Evolutionary conservation across 2,797 vertebrate genomes (phyloP), one percentile per base, ranked within the genome.

Genomic region (Rallus crepitans): DNA sequence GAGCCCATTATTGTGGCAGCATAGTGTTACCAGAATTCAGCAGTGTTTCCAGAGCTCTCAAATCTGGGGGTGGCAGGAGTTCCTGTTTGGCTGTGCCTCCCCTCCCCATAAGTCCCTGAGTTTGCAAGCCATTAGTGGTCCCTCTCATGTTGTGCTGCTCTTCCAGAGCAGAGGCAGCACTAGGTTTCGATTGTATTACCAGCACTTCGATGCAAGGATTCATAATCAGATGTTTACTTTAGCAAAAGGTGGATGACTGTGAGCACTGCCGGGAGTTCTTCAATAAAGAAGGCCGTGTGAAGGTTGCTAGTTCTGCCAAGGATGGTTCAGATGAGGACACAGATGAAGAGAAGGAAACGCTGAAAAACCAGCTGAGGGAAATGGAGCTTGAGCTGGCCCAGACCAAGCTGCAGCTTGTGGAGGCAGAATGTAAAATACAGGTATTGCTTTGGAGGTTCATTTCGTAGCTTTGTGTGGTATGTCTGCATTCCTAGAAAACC

Each of bases 391-490:
- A 99, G 85, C 98, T 99, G 79, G 99, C 99, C 23, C 99, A 99
- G 97, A 99, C 99, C 97, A 99, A 99, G 97, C 97, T 99, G 95
- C 99, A 99, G 98, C 96, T 99, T 97, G 99, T 99, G 95, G 99
- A 99, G 96, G 99, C 99, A 0, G 99, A 99, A 98, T 99, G 99
- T 97, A 99, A 99, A 98, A 99, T 99, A 90, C 99, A 99, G 99
- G 99, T 99, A 98, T 86, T 18, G 71, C 52, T 55, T 53, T 56
- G 60, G 81, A 33, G 89, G 57, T 69, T 82, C 33, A 2, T 57
- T 94, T 37, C 61, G 35, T n/a, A 23, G 78, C 25, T 52, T 52
- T 89, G 2, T 24, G 14, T 20, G 27, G 80, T 3, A 2, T 14
- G 92, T 68, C 89, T 86, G 79, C 50, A 1, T 90, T 95, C 90